Conservation (phyloP, 2,797 vertebrate genomes). For the Gallinago nigripennis region DNA sequence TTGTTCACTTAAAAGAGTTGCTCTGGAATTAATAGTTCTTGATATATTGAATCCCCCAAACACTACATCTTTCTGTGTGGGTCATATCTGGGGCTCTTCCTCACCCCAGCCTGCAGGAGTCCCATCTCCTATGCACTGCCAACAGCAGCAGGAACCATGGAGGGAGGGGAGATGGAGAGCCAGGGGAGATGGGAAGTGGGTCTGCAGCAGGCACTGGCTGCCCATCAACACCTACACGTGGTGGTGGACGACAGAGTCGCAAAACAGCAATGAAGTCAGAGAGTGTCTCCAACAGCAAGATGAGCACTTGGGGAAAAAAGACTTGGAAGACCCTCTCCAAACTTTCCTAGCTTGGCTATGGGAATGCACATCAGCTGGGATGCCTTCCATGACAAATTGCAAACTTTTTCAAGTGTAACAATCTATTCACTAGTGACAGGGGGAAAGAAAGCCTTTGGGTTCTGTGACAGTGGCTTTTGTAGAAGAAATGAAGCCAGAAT, state of each 20-base stretch:
- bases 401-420: not conserved
- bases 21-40: not conserved
- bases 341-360: not conserved
- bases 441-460: not conserved
- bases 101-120: not conserved
- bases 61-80: not conserved
- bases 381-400: not conserved
- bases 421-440: not conserved
- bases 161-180: too few relatives aligned
- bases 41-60: not conserved
- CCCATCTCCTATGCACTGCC: not conserved
- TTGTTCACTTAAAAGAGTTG: not conserved
- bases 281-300: not conserved
- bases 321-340: not conserved
- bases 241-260: fast-evolving
- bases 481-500: not conserved
- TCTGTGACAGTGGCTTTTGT: not conserved
- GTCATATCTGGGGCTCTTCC: not conserved
- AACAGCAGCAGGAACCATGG: not conserved
- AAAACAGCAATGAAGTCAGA: not conserved
- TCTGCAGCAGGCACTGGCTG: not conserved
- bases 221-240: fast-evolving
- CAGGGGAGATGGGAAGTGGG: too few relatives aligned
- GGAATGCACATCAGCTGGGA: not conserved
- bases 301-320: not conserved